phyloP scores from a whole-genome alignment of 2,113 vertebrate species.

The Eulemur macaco region DNA sequence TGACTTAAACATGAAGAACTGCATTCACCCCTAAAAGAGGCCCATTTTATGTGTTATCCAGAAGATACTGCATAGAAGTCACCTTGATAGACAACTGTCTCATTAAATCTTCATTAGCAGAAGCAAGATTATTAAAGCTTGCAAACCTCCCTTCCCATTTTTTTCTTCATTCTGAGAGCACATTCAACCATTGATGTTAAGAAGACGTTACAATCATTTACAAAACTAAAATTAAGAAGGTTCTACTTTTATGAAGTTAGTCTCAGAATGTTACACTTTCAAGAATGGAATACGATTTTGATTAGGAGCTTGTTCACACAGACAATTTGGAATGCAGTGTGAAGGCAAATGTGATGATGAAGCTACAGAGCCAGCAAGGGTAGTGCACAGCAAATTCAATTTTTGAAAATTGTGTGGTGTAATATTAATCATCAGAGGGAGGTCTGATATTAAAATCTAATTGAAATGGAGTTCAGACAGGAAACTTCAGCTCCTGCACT shows the following conservation, averaged over 20 bases:
- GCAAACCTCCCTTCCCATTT: neutral
- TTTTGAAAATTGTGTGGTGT: neutral
- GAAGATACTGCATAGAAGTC: neutral
- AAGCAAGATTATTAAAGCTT: neutral
- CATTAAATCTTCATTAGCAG: neutral
- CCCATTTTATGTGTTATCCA: neutral
- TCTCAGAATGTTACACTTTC: neutral
- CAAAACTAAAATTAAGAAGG: neutral
- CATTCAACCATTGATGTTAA: neutral
- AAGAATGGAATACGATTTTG: neutral
- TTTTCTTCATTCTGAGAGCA: neutral
- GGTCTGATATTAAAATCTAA: conserved; percentile 4
- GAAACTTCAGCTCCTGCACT: neutral
- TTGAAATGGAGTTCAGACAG: conserved; percentile 42
- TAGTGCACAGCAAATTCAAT: neutral
- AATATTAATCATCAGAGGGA: conserved; percentile 43
- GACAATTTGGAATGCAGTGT: neutral
- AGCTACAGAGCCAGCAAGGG: neutral
- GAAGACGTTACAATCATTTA: neutral
- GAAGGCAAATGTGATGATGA: neutral
- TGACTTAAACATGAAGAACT: neutral
- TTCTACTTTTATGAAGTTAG: neutral
- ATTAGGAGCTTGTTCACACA: neutral
- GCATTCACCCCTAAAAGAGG: neutral
- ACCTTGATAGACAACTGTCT: neutral